Percentiles rank a stretch among this genome's conserved stretches.
Conservation (phyloP, 2,113 vertebrate species). For the Cettia cetti region DNA sequence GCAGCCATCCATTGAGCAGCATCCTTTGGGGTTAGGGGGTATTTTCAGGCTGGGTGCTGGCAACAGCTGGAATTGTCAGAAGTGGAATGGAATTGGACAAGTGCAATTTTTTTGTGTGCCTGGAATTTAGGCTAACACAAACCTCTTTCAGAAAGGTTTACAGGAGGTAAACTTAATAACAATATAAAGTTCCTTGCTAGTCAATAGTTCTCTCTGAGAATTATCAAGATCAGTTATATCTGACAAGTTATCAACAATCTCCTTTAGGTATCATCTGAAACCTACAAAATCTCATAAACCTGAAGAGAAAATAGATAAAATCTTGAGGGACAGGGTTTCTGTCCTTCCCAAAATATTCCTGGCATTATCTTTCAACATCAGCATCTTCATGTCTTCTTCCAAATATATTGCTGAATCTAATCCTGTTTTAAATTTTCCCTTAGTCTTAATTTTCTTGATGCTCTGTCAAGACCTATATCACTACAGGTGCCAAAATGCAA, state of each 20-base stretch:
- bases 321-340: not conserved
- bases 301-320: not conserved
- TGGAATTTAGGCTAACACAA: not conserved
- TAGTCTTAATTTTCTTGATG: not conserved
- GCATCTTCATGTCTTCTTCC: not conserved
- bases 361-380: not conserved
- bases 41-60: not conserved
- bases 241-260: not conserved
- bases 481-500: not conserved
- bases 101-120: not conserved
- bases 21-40: not conserved
- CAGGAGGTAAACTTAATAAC: not conserved
- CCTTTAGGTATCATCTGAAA: not conserved
- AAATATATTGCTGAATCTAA: not conserved
- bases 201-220: not conserved
- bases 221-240: not conserved
- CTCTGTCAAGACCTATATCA: accelerated
- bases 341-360: not conserved
- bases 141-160: not conserved
- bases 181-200: not conserved
- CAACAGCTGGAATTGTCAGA: not conserved
- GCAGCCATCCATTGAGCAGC: not conserved
- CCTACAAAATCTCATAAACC: not conserved
- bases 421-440: not conserved
- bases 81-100: not conserved